Conservation (phyloP, 2,113 vertebrate species). For the Zapus hudsonius region DNA sequence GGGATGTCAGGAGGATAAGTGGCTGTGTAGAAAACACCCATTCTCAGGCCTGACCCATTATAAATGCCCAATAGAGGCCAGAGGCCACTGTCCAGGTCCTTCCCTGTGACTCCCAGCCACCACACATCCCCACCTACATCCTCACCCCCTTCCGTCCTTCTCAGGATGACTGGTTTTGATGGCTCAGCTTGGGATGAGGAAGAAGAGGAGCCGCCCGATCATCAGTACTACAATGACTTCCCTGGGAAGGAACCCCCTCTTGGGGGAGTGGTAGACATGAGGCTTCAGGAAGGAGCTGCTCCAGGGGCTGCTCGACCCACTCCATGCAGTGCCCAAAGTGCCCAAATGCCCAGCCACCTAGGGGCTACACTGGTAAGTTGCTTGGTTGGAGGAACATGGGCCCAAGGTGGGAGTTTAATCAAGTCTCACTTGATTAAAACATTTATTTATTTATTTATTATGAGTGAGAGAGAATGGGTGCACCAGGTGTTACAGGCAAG, state of each 20-base stretch:
- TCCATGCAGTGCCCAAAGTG: conserved; percentile 60
- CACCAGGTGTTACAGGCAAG: no score
- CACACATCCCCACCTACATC: background rate
- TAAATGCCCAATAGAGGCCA: background rate
- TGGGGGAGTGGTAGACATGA: conserved; percentile 95
- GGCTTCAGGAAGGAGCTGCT: conserved; percentile 85
- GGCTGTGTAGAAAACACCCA: background rate
- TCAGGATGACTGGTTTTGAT: conserved; percentile 97
- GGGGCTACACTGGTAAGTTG: conserved; percentile 93
- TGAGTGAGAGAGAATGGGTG: no score
- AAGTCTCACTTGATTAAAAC: no score
- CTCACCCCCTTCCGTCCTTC: background rate
- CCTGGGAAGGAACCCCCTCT: conserved; percentile 97
- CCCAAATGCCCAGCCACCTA: conserved; percentile 84
- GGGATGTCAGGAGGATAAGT: background rate
- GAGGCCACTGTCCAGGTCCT: no score
- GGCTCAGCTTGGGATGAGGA: conserved; percentile 98
- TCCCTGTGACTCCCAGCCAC: background rate
- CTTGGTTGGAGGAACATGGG: background rate
- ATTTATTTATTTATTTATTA: no score
- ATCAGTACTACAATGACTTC: conserved; percentile 98
- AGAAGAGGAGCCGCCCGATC: conserved; percentile 91
- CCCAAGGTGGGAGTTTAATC: background rate
- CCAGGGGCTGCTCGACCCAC: conserved; percentile 56
- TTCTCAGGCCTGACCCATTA: background rate